These are phyloP conservation scores for Drosophila mayaguana DNA, from an alignment of 2,888 invertebrate species.

Conservation along the genomic window DNA sequence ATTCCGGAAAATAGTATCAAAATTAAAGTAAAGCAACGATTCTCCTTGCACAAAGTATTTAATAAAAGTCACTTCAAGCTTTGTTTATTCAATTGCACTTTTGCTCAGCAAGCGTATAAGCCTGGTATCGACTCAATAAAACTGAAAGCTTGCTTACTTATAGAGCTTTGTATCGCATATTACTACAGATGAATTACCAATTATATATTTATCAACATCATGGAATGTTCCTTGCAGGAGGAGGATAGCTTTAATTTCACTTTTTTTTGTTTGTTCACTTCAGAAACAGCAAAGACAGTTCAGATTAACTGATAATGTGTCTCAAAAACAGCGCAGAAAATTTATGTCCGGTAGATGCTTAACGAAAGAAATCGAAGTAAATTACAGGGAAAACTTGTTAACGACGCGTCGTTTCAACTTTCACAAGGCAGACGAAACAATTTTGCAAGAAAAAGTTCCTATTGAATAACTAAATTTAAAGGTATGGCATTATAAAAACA, in stretches of 20 bases:
- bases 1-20: not conserved
- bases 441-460: slow-evolving; percentile 4
- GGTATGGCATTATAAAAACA: not conserved
- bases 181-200: too few species aligned
- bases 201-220: too few species aligned
- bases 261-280: too few species aligned
- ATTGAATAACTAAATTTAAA: not conserved
- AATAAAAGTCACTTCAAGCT: not conserved
- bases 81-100: not conserved
- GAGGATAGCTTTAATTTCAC: too few species aligned
- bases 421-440: not conserved
- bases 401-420: not conserved
- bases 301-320: not conserved
- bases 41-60: not conserved
- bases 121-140: too few species aligned
- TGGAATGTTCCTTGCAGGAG: too few species aligned
- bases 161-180: too few species aligned
- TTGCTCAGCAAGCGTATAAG: not conserved
- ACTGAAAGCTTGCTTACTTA: too few species aligned
- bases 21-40: not conserved
- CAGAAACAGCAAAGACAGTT: not conserved
- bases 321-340: not conserved
- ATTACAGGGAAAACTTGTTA: not conserved
- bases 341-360: not conserved
- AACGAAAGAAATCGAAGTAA: not conserved